Evolutionary conservation across 2,113 vertebrate genomes (phyloP).

Genomic region (Actinemys pallida): DNA sequence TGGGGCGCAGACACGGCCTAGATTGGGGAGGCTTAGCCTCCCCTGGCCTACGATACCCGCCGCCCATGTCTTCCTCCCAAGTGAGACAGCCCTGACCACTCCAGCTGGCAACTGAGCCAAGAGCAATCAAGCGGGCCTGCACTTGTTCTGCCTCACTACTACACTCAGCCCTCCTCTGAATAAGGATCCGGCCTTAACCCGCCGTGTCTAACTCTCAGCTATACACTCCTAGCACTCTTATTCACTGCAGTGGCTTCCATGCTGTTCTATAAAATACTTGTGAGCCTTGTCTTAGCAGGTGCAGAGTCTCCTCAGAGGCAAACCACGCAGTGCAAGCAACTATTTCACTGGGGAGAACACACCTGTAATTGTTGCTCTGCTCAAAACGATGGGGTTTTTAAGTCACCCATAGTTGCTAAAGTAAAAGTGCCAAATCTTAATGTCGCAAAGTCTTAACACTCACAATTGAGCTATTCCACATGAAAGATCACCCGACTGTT

Average conservation of each 20-base stretch:
- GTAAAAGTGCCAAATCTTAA: constrained; percentile 3
- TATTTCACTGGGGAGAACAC: not conserved
- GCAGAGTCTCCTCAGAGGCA: constrained; percentile 17
- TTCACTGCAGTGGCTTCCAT: not conserved
- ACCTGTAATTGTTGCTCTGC: not conserved
- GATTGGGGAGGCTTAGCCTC: no score
- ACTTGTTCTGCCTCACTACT: not conserved
- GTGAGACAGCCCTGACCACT: not conserved
- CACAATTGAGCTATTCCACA: not conserved
- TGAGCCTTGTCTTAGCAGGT: not conserved
- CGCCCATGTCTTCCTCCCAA: no score
- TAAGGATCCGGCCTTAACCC: not conserved
- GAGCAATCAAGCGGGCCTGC: not conserved
- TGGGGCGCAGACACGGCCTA: no score
- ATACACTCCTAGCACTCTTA: not conserved
- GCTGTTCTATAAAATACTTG: not conserved
- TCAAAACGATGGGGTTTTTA: not conserved
- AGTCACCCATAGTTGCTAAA: constrained; percentile 11
- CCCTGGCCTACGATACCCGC: no score
- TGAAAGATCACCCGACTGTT: constrained; percentile 45
- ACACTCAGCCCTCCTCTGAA: not conserved
- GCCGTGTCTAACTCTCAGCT: not conserved
- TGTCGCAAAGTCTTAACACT: constrained; percentile 5
- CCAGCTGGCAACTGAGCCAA: not conserved
- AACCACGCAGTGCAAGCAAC: not conserved